phyloP scores from a whole-genome alignment of 2,797 vertebrate species.

The Philypnodon macrostomus region DNA sequence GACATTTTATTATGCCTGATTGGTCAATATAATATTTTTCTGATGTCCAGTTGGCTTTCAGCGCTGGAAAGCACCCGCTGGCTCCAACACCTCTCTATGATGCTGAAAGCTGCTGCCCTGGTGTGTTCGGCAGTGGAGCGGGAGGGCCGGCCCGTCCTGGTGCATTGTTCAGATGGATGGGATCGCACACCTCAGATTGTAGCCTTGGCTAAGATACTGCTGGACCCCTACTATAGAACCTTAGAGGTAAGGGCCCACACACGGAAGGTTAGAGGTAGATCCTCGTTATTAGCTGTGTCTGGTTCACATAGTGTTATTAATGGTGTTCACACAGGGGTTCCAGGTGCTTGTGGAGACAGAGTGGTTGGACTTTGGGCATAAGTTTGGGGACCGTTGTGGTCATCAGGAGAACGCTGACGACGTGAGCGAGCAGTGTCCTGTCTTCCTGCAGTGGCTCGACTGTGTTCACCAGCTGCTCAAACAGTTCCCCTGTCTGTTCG shows the following conservation, averaged over 20 bases:
- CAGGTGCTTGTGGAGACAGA: slow-evolving; percentile 96
- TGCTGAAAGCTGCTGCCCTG: slow-evolving; percentile 94
- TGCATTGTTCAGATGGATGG: slow-evolving; percentile 98
- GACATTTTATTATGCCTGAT: no score
- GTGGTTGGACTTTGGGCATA: slow-evolving; percentile 97
- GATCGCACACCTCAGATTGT: slow-evolving; percentile 97
- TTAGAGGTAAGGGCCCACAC: no score
- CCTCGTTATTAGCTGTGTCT: background rate
- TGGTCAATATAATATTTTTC: slow-evolving; percentile 9
- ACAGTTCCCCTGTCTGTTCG: slow-evolving; percentile 97
- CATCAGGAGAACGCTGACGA: slow-evolving; percentile 95
- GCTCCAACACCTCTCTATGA: slow-evolving; percentile 96
- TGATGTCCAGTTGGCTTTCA: slow-evolving; percentile 88
- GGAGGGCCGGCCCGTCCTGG: slow-evolving; percentile 91
- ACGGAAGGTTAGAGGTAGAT: background rate
- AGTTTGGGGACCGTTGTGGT: slow-evolving; percentile 97
- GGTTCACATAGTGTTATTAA: background rate
- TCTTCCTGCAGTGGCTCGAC: slow-evolving; percentile 98
- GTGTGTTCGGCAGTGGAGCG: slow-evolving; percentile 91
- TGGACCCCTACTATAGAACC: slow-evolving; percentile 97
- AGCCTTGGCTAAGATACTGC: slow-evolving; percentile 89
- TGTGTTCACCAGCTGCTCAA: slow-evolving; percentile 96
- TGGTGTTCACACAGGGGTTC: slow-evolving; percentile 83
- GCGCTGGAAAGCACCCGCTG: slow-evolving; percentile 96
- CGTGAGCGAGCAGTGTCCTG: slow-evolving; percentile 95